These are phyloP conservation scores for Drosophila hamatofila DNA, from an alignment of 2,888 invertebrate species.

Conservation along the genomic window DNA sequence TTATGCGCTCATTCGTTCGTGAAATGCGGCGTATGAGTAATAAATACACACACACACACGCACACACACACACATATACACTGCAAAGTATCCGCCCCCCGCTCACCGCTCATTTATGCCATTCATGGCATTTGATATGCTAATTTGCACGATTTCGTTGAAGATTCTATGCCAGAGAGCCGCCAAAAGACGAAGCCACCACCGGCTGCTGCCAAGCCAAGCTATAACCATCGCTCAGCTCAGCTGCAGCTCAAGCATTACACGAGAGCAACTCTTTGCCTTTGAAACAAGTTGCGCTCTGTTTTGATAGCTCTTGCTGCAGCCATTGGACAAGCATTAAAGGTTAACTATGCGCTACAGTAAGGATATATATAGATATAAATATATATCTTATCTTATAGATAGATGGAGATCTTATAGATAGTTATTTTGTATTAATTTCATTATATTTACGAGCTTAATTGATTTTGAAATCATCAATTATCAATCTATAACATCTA, in stretches of 20 bases:
- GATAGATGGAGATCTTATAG: too few relatives aligned
- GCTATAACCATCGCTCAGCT: conserved; percentile 4
- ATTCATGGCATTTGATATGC: conserved; percentile 79
- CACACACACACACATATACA: conserved; percentile 34
- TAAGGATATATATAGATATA: neutral
- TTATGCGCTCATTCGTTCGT: conserved; percentile 75
- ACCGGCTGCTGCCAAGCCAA: conserved; percentile 44
- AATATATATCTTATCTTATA: neutral
- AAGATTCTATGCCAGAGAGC: conserved; percentile 47
- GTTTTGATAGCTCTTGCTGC: conserved; percentile 49
- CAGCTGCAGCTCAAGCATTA: conserved; percentile 47
- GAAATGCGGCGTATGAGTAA: conserved; percentile 77
- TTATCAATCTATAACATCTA: too few relatives aligned
- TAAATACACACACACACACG: conserved; percentile 54
- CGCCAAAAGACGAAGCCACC: conserved; percentile 50
- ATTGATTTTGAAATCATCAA: too few relatives aligned
- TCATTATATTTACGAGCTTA: too few relatives aligned
- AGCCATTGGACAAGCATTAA: neutral
- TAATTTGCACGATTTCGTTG: conserved; percentile 74
- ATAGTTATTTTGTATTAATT: too few relatives aligned
- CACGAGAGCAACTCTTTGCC: conserved; percentile 49
- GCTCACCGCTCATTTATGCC: conserved; percentile 31
- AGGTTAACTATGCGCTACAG: conserved; percentile 3
- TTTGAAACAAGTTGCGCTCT: conserved; percentile 43
- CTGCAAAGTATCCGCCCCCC: conserved; percentile 32